Conservation (phyloP, 2,888 invertebrate genomes). For the Cryptocephalus moraei region DNA sequence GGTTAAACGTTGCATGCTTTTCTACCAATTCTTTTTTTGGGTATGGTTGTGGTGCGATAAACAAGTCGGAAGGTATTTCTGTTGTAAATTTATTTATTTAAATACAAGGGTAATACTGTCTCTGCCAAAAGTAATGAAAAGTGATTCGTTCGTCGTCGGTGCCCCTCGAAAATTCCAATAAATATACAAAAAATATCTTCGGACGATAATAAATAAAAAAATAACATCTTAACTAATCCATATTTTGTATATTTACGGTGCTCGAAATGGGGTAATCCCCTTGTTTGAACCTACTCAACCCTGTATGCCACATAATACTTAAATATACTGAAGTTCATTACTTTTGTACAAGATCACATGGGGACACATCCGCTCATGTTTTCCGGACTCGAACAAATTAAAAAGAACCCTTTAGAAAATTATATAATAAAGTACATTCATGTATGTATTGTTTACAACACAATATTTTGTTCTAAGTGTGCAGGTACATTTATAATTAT, state of each 20-base stretch:
- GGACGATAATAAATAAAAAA: neutral
- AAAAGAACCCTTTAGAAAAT: too few relatives aligned
- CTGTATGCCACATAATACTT: neutral
- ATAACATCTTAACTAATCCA: neutral
- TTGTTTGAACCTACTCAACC: neutral
- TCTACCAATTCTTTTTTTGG: neutral
- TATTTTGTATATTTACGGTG: neutral
- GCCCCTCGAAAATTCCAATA: too few relatives aligned
- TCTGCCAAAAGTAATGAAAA: slow-evolving; percentile 4
- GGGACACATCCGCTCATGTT: neutral
- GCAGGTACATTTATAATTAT: slow-evolving; percentile 8
- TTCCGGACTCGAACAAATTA: too few relatives aligned
- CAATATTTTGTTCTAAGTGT: slow-evolving; percentile 5
- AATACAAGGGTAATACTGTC: slow-evolving; percentile 4
- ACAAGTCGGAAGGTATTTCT: too few relatives aligned
- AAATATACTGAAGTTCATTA: slow-evolving; percentile 1
- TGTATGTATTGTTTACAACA: slow-evolving; percentile 1
- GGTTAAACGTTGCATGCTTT: too few relatives aligned
- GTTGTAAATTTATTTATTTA: slow-evolving; percentile 1
- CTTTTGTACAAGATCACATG: slow-evolving; percentile 3
- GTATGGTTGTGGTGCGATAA: too few relatives aligned
- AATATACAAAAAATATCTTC: too few relatives aligned
- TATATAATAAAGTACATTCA: neutral
- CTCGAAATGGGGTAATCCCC: too few relatives aligned
- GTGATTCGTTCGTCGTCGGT: too few relatives aligned